Conservation (phyloP, 2,888 invertebrate species). For the Drosophila buzzatii region DNA sequence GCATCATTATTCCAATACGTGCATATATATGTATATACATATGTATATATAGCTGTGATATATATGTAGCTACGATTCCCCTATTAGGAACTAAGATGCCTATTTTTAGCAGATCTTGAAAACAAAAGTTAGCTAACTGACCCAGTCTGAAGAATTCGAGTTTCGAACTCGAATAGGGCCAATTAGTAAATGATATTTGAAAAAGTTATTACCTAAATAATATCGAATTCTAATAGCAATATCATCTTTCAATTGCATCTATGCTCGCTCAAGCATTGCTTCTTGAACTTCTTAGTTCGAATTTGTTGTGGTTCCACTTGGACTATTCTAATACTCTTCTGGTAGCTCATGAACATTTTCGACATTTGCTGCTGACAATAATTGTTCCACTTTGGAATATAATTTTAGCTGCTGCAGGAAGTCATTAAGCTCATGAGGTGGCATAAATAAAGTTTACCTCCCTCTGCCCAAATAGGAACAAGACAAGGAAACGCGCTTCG, state of each 20-base stretch:
- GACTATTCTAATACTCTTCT: not conserved
- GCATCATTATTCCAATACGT: slow-evolving; percentile 9
- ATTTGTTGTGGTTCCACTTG: not conserved
- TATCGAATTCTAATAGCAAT: not conserved
- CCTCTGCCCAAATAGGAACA: slow-evolving; percentile 13
- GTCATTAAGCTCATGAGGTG: slow-evolving; percentile 75
- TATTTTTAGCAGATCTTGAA: not conserved
- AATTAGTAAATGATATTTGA: not conserved
- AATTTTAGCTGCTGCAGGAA: slow-evolving; percentile 64
- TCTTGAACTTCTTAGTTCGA: not conserved
- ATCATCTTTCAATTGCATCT: not conserved
- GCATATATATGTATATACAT: not conserved
- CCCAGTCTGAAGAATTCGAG: not conserved
- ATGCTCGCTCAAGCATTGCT: not conserved
- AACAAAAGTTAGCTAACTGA: not conserved
- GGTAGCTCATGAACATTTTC: not conserved
- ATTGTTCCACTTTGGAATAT: slow-evolving; percentile 51
- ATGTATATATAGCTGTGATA: not conserved
- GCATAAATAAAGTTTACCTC: slow-evolving; percentile 75
- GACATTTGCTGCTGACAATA: slow-evolving; percentile 48
- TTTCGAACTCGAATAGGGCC: too few relatives aligned
- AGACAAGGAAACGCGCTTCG: slow-evolving; percentile 28
- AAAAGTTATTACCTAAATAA: not conserved
- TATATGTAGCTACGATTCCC: not conserved
- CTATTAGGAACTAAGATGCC: slow-evolving; percentile 4